Evolutionary conservation across 2,797 vertebrate genomes (phyloP).

Genomic region (Ctenopoma multispine): DNA sequence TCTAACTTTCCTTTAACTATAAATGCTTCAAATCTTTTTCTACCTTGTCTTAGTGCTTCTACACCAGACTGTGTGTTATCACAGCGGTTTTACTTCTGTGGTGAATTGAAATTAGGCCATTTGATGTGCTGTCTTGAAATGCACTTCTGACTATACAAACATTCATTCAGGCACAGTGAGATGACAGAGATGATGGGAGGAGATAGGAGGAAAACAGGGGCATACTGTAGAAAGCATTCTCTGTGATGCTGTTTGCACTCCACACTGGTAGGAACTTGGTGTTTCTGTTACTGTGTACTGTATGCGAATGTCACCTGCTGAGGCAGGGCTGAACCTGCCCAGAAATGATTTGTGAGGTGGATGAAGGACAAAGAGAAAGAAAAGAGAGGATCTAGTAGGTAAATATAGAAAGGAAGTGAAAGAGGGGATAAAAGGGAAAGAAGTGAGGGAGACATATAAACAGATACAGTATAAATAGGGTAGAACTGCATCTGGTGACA

Average conservation of each 20-base stretch:
- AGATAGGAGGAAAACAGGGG: conserved; percentile 7
- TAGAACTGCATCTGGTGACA: neutral
- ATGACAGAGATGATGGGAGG: conserved; percentile 37
- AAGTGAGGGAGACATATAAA: neutral
- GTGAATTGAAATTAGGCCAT: conserved; percentile 38
- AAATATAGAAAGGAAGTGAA: conserved; percentile 5
- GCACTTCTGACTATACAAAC: conserved; percentile 31
- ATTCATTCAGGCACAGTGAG: conserved; percentile 47
- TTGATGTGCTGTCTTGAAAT: conserved; percentile 39
- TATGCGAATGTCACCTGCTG: conserved; percentile 59
- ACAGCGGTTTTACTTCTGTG: conserved; percentile 16
- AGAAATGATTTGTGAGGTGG: conserved; percentile 64
- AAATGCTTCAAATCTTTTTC: neutral
- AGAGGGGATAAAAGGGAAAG: conserved; percentile 29
- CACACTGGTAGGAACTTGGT: conserved; percentile 11
- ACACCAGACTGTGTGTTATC: neutral
- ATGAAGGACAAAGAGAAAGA: conserved; percentile 36
- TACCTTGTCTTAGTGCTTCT: neutral
- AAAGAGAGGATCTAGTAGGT: neutral
- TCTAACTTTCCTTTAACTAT: neutral
- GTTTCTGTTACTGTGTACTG: conserved; percentile 16
- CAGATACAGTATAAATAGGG: neutral
- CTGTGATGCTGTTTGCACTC: conserved; percentile 53
- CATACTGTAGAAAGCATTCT: conserved; percentile 16
- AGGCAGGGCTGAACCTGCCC: conserved; percentile 33